Conservation (phyloP, 1,140 invertebrate genomes). For the Drosophila sturtevanti region DNA sequence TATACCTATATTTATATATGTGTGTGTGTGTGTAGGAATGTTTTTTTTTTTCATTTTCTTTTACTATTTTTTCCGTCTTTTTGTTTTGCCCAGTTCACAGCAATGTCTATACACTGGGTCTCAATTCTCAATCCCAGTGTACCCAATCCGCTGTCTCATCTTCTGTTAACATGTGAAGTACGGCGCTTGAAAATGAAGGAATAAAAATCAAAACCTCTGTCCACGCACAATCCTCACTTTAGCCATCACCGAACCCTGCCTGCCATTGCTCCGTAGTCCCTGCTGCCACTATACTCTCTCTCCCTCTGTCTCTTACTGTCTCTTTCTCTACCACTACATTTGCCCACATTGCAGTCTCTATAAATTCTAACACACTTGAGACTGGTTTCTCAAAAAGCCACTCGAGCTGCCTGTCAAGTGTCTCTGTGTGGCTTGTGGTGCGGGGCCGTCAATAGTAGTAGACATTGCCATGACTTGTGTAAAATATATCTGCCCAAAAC, state of each 20-base stretch:
- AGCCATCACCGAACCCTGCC: conserved; percentile 14
- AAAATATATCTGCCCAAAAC: conserved; percentile 55
- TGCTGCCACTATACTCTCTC: not conserved
- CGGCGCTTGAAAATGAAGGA: conserved; percentile 65
- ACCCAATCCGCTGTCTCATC: conserved; percentile 25
- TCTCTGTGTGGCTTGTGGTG: conserved; percentile 44
- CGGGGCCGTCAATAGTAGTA: conserved; percentile 53
- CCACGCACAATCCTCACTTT: conserved; percentile 29
- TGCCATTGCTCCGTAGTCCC: not conserved
- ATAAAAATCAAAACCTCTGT: conserved; percentile 18
- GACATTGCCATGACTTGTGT: conserved; percentile 67
- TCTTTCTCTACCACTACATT: conserved; percentile 18
- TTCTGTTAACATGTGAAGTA: conserved; percentile 55
- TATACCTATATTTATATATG: conserved; percentile 1
- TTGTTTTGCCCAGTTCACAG: not conserved
- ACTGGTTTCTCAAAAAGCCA: conserved; percentile 79
- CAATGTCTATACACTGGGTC: not conserved
- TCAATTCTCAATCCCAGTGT: conserved; percentile 49
- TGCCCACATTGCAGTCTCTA: conserved; percentile 52
- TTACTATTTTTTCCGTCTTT: too few species aligned
- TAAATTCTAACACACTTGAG: conserved; percentile 75
- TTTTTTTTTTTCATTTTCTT: not conserved
- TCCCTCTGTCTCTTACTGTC: not conserved
- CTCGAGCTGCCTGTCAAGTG: conserved; percentile 75
- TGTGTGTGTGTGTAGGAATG: conserved; percentile 6